Evolutionary conservation across 2,888 invertebrate genomes (phyloP), one percentile per base, ranked within the genome.

Genomic region (Cosmia trapezina): DNA sequence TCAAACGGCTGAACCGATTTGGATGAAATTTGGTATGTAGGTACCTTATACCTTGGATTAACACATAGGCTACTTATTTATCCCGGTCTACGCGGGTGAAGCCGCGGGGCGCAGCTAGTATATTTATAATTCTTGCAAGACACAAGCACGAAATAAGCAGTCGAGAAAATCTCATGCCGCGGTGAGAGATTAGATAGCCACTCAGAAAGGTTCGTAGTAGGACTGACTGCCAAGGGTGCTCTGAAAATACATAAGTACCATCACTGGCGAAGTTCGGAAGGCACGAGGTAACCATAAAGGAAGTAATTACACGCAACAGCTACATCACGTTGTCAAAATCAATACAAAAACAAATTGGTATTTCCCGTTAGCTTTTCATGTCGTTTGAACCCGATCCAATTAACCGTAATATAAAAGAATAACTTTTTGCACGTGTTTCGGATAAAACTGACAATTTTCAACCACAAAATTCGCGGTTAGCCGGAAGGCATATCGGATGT

Each of bases 311-410:
- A 12, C 62, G 33, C 33, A 19, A 53, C 56, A 53, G 49, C 53
- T 17, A 70, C 71, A 61, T 56, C 78, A 75, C 75, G 71, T 70
- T 56, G 54, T 61, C 54, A 49, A 70, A 70, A 70, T 70, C 57
- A 79, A 79, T 72, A 72, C 47, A 79, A 79, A 76, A 76, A 71
- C 33, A 63, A 80, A 77, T 80, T 77, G 80, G 61, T 62, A 66
- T 80, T 77, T 74, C 61, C 61, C 53, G 75, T 66, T 37, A 57
- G 47, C 56, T 74, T 66, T 73, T 65, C 51, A 53, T 53, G 56
- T 28, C 63, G 59, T 47, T 60, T 49, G 59, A 64, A 67, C 49
- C 49, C 45, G 59, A 63, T 64, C 49, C 78, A 78, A 80, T 80
- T 75, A 64, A 49, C 19, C 7, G 28, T 19, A 67, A 45, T 49